Percentiles rank a stretch among this genome's conserved stretches.
These are phyloP conservation scores for Chaenogobius annularis DNA, from an alignment of 2,113 vertebrate species.

Conservation along the genomic window DNA sequence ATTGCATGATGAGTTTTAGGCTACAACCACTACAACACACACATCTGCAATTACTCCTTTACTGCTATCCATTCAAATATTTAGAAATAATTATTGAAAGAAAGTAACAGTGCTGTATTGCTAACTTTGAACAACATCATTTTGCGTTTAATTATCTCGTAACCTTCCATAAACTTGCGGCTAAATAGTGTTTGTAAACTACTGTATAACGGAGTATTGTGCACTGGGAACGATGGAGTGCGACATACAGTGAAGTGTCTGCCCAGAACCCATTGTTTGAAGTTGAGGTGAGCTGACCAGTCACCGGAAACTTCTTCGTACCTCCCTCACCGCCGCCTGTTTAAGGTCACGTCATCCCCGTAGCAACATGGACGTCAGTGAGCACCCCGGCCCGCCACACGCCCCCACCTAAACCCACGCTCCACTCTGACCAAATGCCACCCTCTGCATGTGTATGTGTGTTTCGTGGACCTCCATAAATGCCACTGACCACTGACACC, in stretches of 20 bases:
- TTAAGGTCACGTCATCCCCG: conserved; percentile 71
- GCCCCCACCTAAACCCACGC: conserved; percentile 31
- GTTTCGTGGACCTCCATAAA: conserved; percentile 59
- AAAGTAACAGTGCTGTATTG: too few relatives aligned
- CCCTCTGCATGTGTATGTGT: conserved; percentile 35
- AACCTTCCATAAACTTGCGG: background rate
- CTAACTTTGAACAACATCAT: too few relatives aligned
- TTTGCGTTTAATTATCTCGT: too few relatives aligned
- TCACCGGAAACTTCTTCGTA: conserved; percentile 43
- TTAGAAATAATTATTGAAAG: too few relatives aligned
- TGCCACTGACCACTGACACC: conserved; percentile 65
- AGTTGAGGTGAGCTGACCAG: conserved; percentile 57
- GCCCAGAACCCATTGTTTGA: conserved; percentile 33
- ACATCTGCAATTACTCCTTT: too few relatives aligned
- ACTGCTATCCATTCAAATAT: too few relatives aligned
- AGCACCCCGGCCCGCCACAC: conserved; percentile 34
- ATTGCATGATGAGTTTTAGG: too few relatives aligned
- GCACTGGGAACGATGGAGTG: background rate
- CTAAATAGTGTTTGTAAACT: background rate
- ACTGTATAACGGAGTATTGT: background rate
- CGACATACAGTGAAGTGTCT: background rate
- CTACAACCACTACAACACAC: too few relatives aligned
- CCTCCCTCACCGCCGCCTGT: conserved; percentile 41
- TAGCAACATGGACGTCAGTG: conserved; percentile 66
- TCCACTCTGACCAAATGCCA: conserved; percentile 60